Base-by-base conservation (phyloP, 2,888 invertebrate species). In the Galerucella nymphaeae region DNA sequence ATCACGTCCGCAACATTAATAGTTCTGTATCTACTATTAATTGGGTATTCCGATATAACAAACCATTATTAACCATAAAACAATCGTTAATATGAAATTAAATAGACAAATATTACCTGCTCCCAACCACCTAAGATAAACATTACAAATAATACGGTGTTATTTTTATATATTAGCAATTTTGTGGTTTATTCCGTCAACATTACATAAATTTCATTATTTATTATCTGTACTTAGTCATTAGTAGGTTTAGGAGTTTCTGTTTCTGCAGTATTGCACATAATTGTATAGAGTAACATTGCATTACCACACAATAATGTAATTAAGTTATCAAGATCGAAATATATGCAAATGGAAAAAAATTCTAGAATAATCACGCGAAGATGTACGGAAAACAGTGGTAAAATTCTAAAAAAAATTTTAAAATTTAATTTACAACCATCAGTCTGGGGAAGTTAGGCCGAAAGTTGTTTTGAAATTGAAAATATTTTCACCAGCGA, bases 41-140 rank as follows among this genome's bases (percentile, higher is more conserved):
- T 14, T 50, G n/a, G n/a, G n/a, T 50, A 50, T 50, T n/a, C 50
- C 50, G n/a, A n/a, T 50, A 14, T 50, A 6, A 50, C 50, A 50
- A 50, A 50, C 6, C 16, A 50, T 50, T 50, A 50, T 50, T 50
- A 50, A 50, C 50, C n/a, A 50, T 50, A 13, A 50, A n/a, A 50
- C n/a, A n/a, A 50, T n/a, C 50, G 14, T 50, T n/a, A 50, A 50
- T 50, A 50, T 50, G 14, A 50, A 50, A 50, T 50, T 50, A 50
- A 50, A 50, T 50, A 50, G 50, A 50, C n/a, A 50, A 50, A 50
- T 13, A 50, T 50, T 50, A 50, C 50, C 14, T 50, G 50, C n/a
- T 4, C 5, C 14, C 8, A 14, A 50, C 11, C 45, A 45, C 14
- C 14, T 45, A 14, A 45, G 11, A 13, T 45, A 45, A 45, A 4